These are phyloP conservation scores for Galagoides demidoff DNA, from an alignment of 2,797 vertebrate species.

Conservation along the genomic window DNA sequence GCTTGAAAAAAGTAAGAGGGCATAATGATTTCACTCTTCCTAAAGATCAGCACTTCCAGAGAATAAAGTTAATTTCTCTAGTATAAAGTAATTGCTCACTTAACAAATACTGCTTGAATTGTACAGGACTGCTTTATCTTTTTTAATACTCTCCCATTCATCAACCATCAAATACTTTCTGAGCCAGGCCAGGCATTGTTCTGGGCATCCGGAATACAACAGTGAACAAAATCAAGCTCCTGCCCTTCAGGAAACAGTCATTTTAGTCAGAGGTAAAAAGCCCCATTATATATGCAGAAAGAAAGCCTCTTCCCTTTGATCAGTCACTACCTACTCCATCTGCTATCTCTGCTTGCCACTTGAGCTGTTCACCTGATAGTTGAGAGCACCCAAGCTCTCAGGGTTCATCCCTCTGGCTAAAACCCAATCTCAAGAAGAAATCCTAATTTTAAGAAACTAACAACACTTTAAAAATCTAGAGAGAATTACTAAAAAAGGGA, in stretches of 20 bases:
- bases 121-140: neutral
- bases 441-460: conserved; percentile 38
- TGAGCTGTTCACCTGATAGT: neutral
- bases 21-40: neutral
- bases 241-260: neutral
- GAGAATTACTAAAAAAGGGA: conserved; percentile 32
- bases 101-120: conserved; percentile 7
- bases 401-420: neutral
- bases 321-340: neutral
- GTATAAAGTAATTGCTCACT: neutral
- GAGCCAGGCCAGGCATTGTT: neutral
- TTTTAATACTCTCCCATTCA: conserved; percentile 18
- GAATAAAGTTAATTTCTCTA: neutral
- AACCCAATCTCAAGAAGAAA: conserved; percentile 6
- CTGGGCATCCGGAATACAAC: neutral
- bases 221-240: conserved; percentile 18
- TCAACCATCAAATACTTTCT: neutral
- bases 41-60: neutral
- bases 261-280: neutral
- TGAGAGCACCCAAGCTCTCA: neutral
- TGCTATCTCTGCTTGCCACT: neutral
- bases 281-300: neutral
- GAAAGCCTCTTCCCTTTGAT: neutral
- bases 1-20: neutral
- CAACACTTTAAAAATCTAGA: conserved; percentile 39